Evolutionary conservation across 1,140 invertebrate genomes (phyloP).

Genomic region (Drosophila tristis): DNA sequence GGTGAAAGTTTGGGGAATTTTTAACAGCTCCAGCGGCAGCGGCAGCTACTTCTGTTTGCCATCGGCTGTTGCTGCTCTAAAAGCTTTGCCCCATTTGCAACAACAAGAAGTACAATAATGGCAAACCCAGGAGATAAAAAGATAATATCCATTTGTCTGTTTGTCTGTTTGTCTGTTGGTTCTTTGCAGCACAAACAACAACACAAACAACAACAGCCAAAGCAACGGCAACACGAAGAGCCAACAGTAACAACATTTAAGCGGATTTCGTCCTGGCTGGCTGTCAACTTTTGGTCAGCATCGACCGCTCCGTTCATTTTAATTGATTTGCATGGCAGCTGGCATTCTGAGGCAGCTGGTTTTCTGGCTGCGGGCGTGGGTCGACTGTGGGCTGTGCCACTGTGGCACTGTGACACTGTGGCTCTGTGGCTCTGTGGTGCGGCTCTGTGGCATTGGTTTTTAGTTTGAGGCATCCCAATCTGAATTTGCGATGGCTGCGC

Average conservation of each 20-base stretch:
- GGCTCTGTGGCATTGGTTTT: constrained; percentile 39
- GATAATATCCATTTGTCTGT: constrained; percentile 79
- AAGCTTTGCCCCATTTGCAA: constrained; percentile 73
- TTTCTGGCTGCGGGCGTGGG: not conserved
- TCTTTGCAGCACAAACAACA: not conserved
- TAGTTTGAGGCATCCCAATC: not conserved
- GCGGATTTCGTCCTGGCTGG: constrained; percentile 62
- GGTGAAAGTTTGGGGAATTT: constrained; percentile 43
- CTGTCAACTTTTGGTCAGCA: constrained; percentile 70
- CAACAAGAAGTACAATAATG: constrained; percentile 61
- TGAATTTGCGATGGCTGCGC: constrained; percentile 32
- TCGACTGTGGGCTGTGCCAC: not conserved
- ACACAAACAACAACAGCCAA: constrained; percentile 8
- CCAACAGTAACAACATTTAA: constrained; percentile 59
- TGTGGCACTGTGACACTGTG: constrained; percentile 7
- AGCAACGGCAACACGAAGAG: constrained; percentile 14
- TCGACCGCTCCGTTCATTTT: constrained; percentile 61
- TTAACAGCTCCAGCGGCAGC: constrained; percentile 22
- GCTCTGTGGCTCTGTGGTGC: constrained; percentile 10
- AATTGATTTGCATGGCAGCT: constrained; percentile 69
- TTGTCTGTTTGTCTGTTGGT: constrained; percentile 63
- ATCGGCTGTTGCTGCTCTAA: constrained; percentile 53
- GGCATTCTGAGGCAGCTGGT: constrained; percentile 35
- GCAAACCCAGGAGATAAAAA: constrained; percentile 67
- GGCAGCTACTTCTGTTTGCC: constrained; percentile 25